Evolutionary conservation across 2,113 vertebrate genomes (phyloP).

Genomic region (Proterorhinus semilunaris): DNA sequence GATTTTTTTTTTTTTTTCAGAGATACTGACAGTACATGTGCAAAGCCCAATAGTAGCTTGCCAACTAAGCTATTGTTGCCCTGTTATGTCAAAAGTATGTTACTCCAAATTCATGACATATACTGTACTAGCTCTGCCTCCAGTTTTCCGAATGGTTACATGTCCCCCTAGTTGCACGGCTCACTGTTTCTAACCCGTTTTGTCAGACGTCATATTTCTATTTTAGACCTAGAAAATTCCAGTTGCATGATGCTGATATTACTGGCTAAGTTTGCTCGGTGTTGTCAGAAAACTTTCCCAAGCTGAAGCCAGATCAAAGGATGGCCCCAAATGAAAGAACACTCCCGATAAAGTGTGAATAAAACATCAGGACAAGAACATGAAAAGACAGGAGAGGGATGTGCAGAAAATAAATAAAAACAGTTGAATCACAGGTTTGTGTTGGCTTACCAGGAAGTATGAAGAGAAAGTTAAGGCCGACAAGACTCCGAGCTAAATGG

Average conservation of each 20-base stretch:
- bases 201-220: background rate
- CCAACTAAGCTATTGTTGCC: too few species aligned
- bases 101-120: too few species aligned
- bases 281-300: conserved; percentile 17
- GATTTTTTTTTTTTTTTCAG: too few species aligned
- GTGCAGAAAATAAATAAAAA: conserved; percentile 6
- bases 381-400: conserved; percentile 3
- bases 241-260: conserved; percentile 1
- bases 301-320: conserved; percentile 17
- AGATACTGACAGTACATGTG: too few species aligned
- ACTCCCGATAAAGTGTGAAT: conserved; percentile 22
- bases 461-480: background rate
- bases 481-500: background rate
- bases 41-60: too few species aligned
- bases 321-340: conserved; percentile 14
- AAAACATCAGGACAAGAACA: conserved; percentile 19
- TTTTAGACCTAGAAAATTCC: background rate
- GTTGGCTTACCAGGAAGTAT: conserved; percentile 6
- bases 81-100: too few species aligned
- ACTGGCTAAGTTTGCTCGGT: conserved; percentile 2
- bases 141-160: background rate
- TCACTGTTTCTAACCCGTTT: background rate
- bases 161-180: background rate
- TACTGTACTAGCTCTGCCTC: background rate
- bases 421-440: background rate